A percentile compares a stretch with the other conserved stretches of the same genome.
These are phyloP conservation scores for Valencia hispanica DNA, from an alignment of 2,797 vertebrate genomes.

Conservation along the genomic window DNA sequence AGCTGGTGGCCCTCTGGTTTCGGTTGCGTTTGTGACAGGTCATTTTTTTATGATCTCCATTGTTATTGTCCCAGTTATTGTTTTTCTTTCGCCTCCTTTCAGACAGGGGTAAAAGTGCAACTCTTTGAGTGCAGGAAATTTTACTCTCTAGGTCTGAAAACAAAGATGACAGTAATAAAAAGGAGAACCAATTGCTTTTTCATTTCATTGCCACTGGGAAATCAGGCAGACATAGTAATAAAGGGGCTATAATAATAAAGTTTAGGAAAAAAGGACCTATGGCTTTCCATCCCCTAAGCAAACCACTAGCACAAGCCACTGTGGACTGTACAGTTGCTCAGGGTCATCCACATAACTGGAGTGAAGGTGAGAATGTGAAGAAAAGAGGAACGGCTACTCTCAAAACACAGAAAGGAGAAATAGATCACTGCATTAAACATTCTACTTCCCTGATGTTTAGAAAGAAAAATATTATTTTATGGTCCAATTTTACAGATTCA, in stretches of 20 bases:
- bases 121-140: conserved; percentile 76
- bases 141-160: conserved; percentile 78
- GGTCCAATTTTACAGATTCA: conserved; percentile 9
- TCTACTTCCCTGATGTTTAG: conserved; percentile 12
- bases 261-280: conserved; percentile 81
- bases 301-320: conserved; percentile 65
- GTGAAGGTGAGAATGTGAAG: conserved; percentile 48
- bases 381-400: conserved; percentile 8
- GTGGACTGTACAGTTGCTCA: conserved; percentile 50
- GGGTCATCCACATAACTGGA: conserved; percentile 73
- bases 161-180: conserved; percentile 85
- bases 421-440: background rate
- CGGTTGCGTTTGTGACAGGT: conserved; percentile 61
- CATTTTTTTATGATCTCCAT: conserved; percentile 62
- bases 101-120: conserved; percentile 73
- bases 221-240: conserved; percentile 81
- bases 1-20: conserved; percentile 55
- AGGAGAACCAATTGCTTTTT: conserved; percentile 80
- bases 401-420: conserved; percentile 15
- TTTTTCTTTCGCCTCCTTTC: conserved; percentile 70
- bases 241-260: conserved; percentile 82
- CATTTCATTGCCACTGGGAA: conserved; percentile 85
- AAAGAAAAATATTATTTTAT: background rate
- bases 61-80: conserved; percentile 71
- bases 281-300: conserved; percentile 74